Base-by-base conservation (phyloP, 2,888 invertebrate genomes). In the Zygogramma bicolorata region DNA sequence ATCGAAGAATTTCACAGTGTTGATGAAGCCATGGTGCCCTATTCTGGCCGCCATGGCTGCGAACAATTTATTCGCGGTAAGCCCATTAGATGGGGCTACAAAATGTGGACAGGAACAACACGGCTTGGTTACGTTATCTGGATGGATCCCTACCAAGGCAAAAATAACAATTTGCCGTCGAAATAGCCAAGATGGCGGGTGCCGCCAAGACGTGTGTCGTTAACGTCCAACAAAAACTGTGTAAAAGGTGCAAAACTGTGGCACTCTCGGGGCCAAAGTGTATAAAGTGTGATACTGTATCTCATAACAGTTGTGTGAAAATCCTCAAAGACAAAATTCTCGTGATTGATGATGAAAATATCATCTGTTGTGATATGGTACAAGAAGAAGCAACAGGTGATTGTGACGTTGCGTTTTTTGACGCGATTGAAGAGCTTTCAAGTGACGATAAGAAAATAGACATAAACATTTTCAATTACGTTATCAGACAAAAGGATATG, bases 31-130 rank as follows among this genome's bases (percentile, higher is more conserved):
- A n/a, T n/a, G n/a, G n/a, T n/a, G n/a, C n/a, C n/a, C n/a, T n/a
- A n/a, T 84, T 74, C 76, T 81, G 2, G 84, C 84, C 83, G 77
- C 82, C 25, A 81, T 83, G 18, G 40, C 18, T 53, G 25, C 38
- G 67, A 71, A 57, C 57, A 66, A 61, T 67, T 61, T 29, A 66
- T 66, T 25, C 53, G n/a, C n/a, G n/a, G n/a, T n/a, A n/a, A n/a
- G n/a, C n/a, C n/a, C n/a, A n/a, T n/a, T n/a, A n/a, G n/a, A 10
- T 63, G 46, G 42, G 73, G 81, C 3, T 80, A 76, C 72, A 84
- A 81, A 75, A 38, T 79, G n/a, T 83, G 82, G 82, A 70, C 78
- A 38, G 83, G 81, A 1, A 71, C 78, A 8, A 77, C 77, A 6
- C 66, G 72, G 15, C 68, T 80, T 29, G 81, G 82, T 8, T 84